These are phyloP conservation scores for Enteromius viviparus DNA, from an alignment of 2,797 vertebrate genomes.

Conservation along the genomic window DNA sequence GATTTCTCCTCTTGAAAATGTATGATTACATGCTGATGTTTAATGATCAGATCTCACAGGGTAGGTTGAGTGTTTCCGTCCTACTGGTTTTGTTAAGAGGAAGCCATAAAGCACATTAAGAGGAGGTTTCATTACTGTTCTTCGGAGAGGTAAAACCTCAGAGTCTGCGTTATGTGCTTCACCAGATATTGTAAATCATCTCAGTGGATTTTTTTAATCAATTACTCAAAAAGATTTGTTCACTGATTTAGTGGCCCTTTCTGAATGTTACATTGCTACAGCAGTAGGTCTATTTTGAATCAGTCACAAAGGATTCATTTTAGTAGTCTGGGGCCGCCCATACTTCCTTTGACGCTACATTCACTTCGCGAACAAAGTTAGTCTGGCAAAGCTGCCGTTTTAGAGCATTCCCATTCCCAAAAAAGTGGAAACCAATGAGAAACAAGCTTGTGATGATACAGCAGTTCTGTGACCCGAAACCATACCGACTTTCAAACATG, in stretches of 20 bases:
- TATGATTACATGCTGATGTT: conserved; percentile 40
- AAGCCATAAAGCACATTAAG: conserved; percentile 51
- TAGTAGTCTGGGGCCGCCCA: neutral
- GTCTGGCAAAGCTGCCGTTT: too few relatives aligned
- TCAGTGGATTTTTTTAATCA: neutral
- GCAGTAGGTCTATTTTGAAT: neutral
- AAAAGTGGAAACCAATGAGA: too few relatives aligned
- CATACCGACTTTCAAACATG: too few relatives aligned
- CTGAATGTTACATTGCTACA: neutral
- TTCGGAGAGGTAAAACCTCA: neutral
- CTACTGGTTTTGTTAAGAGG: conserved; percentile 31
- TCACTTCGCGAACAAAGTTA: too few relatives aligned
- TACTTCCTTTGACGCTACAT: too few relatives aligned
- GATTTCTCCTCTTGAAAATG: conserved; percentile 34
- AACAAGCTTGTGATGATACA: too few relatives aligned
- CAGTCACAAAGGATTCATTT: neutral
- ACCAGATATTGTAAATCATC: neutral
- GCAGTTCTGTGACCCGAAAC: too few relatives aligned
- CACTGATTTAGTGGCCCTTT: neutral
- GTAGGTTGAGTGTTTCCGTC: conserved; percentile 33
- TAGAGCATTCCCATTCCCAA: too few relatives aligned
- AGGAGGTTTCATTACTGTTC: conserved; percentile 35
- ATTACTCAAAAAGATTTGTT: neutral
- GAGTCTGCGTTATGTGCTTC: conserved; percentile 10
- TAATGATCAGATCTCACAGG: conserved; percentile 38